Base-by-base conservation (phyloP, 1,140 invertebrate genomes). In the Drosophila orena region DNA sequence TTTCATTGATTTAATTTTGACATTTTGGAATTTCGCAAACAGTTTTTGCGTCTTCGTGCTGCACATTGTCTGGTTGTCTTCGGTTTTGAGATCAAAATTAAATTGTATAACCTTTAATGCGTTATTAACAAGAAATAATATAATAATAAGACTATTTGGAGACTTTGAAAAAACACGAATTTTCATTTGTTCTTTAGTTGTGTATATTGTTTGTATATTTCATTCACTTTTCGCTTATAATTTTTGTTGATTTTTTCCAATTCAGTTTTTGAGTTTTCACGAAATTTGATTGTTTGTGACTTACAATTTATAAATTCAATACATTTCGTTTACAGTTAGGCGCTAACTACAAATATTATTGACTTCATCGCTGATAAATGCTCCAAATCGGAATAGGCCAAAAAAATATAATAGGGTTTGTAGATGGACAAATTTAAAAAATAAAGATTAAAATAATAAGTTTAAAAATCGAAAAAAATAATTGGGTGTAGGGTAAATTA, bases 291-390 rank as follows among this genome's bases (percentile, higher is more conserved):
- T 57, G 55, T 34, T 69, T 66, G 66, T 40, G 7, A 40, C 84
- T 89, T 89, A 84, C 38, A 53, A 69, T 68, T 85, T 90, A 90
- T 90, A 90, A 86, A 90, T 86, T 90, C 86, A 79, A 81, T 90
- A 72, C 78, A 81, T 89, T 78, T 78, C 72, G 58, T 79, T 69
- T 84, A 80, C 65, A 80, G 47, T 75, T 78, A 81, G 35, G 34
- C 53, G 62, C 78, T 78, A 81, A 75, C 77, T 85, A 86, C 76
- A 86, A 53, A 62, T 81, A 81, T 77, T 88, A 57, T 79, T 79
- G 77, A 88, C 75, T 88, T 77, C 47, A 53, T 83, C 57, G 59
- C 65, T 65, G 53, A 64, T 58, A 77, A 43, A 77, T 73, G 77
- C 61, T 78, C 68, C 69, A 86, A 81, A 71, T 68, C 57, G 50